Evolutionary conservation across 2,888 invertebrate genomes (phyloP).

Genomic region (Philereme vetulata): DNA sequence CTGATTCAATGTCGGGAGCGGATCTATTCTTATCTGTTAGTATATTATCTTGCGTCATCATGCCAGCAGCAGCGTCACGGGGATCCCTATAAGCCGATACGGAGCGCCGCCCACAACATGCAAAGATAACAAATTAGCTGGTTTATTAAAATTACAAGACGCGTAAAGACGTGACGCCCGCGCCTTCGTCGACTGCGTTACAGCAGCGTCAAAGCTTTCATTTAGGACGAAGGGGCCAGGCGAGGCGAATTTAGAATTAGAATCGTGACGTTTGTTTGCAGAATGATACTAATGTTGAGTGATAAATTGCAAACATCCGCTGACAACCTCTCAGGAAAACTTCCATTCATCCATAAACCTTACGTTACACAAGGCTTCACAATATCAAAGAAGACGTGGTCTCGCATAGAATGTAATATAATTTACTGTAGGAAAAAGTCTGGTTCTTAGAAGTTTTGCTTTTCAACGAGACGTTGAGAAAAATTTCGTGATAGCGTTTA

Average conservation of each 20-base stretch:
- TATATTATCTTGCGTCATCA: conserved; percentile 44
- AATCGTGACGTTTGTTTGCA: conserved; percentile 43
- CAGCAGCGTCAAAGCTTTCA: conserved; percentile 43
- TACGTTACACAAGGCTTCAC: conserved; percentile 9
- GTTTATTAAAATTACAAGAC: conserved; percentile 24
- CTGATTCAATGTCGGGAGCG: conserved; percentile 59
- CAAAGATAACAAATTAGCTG: conserved; percentile 25
- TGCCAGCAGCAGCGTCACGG: conserved; percentile 40
- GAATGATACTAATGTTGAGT: conserved; percentile 36
- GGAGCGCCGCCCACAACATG: conserved; percentile 31
- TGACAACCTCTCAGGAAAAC: conserved; percentile 38
- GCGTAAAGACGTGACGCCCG: conserved; percentile 33
- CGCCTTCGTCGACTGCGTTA: conserved; percentile 25
- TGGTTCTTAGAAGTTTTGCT: not conserved
- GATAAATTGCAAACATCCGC: conserved; percentile 46
- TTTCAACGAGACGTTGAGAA: conserved; percentile 2
- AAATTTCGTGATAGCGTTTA: conserved; percentile 1
- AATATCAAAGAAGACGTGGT: conserved; percentile 17
- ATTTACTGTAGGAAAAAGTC: conserved; percentile 5
- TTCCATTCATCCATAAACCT: conserved; percentile 15
- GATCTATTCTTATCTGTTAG: conserved; percentile 52
- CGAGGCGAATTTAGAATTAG: conserved; percentile 43
- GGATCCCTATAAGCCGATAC: conserved; percentile 44
- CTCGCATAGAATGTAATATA: conserved; percentile 13
- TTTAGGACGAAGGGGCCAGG: conserved; percentile 40